These are phyloP conservation scores for Aproaerema taeniolella DNA, from an alignment of 2,888 invertebrate species.

Conservation along the genomic window DNA sequence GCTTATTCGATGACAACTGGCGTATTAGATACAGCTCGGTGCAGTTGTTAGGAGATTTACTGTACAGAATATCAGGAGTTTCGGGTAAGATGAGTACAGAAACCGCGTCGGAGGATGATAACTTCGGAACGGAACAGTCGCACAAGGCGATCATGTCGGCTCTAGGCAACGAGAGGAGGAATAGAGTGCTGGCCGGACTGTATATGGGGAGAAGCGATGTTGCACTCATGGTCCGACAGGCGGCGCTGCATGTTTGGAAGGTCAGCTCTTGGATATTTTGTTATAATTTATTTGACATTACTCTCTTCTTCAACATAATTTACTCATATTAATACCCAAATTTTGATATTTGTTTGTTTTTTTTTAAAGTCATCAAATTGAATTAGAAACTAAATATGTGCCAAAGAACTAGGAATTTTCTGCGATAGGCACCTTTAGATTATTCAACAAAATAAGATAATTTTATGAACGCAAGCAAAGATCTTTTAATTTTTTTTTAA, in stretches of 20 bases:
- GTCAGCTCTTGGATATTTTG: slow-evolving; percentile 28
- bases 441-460: too few species aligned
- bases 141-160: slow-evolving; percentile 93
- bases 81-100: slow-evolving; percentile 99
- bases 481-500: too few species aligned
- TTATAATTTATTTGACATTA: too few species aligned
- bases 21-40: slow-evolving; percentile 96
- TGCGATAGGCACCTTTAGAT: too few species aligned
- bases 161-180: slow-evolving; percentile 92
- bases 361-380: too few species aligned
- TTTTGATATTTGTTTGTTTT: too few species aligned
- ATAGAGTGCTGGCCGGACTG: slow-evolving; percentile 94
- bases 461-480: too few species aligned
- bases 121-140: slow-evolving; percentile 98
- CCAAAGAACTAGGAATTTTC: too few species aligned
- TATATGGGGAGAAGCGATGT: slow-evolving; percentile 99
- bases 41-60: slow-evolving; percentile 94
- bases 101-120: slow-evolving; percentile 98
- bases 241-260: slow-evolving; percentile 99
- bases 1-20: slow-evolving; percentile 99
- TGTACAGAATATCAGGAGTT: slow-evolving; percentile 95
- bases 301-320: background rate
- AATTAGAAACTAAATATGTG: background rate
- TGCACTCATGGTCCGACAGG: slow-evolving; percentile 96
- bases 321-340: background rate